phyloP scores from a whole-genome alignment of 2,888 invertebrate species.

The Sericinus montela region DNA sequence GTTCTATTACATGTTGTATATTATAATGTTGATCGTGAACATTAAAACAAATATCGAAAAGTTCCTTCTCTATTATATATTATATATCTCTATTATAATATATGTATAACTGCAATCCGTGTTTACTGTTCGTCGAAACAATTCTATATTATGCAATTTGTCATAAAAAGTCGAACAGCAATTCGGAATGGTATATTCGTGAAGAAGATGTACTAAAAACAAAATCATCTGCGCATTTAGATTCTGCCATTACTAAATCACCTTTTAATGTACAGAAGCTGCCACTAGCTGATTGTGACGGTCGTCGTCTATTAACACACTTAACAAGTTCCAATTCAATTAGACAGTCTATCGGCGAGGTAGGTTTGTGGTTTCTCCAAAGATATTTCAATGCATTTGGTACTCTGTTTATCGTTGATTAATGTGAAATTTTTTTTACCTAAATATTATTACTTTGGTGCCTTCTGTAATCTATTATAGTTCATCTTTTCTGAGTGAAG shows the following conservation, averaged over 20 bases:
- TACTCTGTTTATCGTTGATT: conserved; percentile 18
- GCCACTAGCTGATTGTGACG: conserved; percentile 39
- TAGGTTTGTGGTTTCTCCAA: conserved; percentile 33
- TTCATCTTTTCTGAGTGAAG: background rate
- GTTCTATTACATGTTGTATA: background rate
- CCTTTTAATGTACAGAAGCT: conserved; percentile 54
- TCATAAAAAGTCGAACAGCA: too few relatives aligned
- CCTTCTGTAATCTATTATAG: background rate
- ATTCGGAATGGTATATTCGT: too few relatives aligned
- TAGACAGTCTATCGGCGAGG: conserved; percentile 28
- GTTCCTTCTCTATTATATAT: too few relatives aligned
- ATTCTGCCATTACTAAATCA: conserved; percentile 59
- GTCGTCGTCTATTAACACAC: conserved; percentile 52
- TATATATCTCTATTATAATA: too few relatives aligned
- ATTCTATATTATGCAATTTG: too few relatives aligned
- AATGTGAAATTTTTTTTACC: background rate
- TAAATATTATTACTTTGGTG: background rate
- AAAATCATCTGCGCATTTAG: conserved; percentile 50
- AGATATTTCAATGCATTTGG: conserved; percentile 25
- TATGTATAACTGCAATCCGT: too few relatives aligned
- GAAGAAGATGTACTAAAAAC: conserved; percentile 35
- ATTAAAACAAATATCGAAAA: too few relatives aligned
- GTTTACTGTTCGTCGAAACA: too few relatives aligned
- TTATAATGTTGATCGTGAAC: background rate
- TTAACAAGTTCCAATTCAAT: conserved; percentile 49